These are phyloP conservation scores for Cyphomyrmex costatus DNA, from an alignment of 1,140 invertebrate genomes.

Conservation along the genomic window DNA sequence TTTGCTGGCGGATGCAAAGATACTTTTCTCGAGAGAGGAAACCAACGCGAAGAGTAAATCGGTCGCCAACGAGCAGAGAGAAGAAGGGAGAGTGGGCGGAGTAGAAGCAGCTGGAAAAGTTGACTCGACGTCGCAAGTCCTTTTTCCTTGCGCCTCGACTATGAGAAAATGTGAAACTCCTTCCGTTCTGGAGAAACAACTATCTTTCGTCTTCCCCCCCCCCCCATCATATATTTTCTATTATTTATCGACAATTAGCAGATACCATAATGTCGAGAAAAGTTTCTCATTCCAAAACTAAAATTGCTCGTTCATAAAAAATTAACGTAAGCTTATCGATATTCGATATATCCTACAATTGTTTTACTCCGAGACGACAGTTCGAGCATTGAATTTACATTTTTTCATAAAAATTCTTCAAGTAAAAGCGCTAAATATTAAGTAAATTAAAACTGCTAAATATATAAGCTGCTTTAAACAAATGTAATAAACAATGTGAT, in stretches of 20 bases:
- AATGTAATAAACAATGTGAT: slow-evolving; percentile 7
- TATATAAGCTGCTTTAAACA: neutral
- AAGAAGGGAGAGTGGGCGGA: neutral
- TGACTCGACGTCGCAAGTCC: slow-evolving; percentile 44
- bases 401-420: neutral
- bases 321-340: neutral
- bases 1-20: slow-evolving; percentile 32
- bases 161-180: slow-evolving; percentile 38
- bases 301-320: neutral
- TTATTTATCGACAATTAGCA: slow-evolving; percentile 27
- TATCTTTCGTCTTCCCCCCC: slow-evolving; percentile 10
- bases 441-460: neutral
- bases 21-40: slow-evolving; percentile 22
- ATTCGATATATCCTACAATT: neutral
- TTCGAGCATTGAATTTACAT: neutral
- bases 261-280: neutral
- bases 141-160: slow-evolving; percentile 45
- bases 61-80: slow-evolving; percentile 20
- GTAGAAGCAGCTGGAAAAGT: slow-evolving; percentile 48
- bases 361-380: neutral
- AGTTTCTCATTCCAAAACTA: neutral
- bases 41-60: slow-evolving; percentile 17
- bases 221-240: neutral
- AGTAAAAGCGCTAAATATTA: neutral
- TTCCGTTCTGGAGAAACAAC: slow-evolving; percentile 46